phyloP scores from a whole-genome alignment of 1,140 invertebrate genomes.

The Adelges cooleyi region DNA sequence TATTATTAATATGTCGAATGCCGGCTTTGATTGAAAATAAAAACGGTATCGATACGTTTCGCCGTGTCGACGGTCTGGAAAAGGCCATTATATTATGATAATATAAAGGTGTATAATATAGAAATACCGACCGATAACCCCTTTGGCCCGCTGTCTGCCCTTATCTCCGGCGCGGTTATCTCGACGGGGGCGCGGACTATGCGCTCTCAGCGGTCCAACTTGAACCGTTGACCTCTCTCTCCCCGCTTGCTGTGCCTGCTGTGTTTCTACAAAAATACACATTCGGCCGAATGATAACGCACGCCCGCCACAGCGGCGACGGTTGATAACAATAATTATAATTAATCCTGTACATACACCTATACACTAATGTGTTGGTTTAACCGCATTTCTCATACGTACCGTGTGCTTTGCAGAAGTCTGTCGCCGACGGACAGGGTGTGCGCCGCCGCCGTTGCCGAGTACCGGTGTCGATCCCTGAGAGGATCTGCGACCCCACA shows the following conservation, averaged over 20 bases:
- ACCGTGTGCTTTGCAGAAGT: conserved; percentile 1
- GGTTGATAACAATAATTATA: too few species aligned
- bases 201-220: not conserved
- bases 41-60: too few species aligned
- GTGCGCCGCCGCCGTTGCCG: not conserved
- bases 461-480: too few species aligned
- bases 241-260: not conserved
- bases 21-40: not conserved
- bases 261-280: not conserved
- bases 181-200: not conserved
- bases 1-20: too few species aligned
- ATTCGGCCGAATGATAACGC: too few species aligned
- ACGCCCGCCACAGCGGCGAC: too few species aligned
- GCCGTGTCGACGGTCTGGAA: not conserved
- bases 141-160: not conserved
- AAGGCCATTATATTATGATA: too few species aligned
- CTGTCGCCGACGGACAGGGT: not conserved
- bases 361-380: too few species aligned
- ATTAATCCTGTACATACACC: too few species aligned
- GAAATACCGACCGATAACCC: not conserved
- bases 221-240: not conserved
- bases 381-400: not conserved
- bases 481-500: not conserved
- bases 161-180: not conserved
- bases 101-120: too few species aligned